phyloP scores from a whole-genome alignment of 2,888 invertebrate species.

The Cotesia congregata region DNA sequence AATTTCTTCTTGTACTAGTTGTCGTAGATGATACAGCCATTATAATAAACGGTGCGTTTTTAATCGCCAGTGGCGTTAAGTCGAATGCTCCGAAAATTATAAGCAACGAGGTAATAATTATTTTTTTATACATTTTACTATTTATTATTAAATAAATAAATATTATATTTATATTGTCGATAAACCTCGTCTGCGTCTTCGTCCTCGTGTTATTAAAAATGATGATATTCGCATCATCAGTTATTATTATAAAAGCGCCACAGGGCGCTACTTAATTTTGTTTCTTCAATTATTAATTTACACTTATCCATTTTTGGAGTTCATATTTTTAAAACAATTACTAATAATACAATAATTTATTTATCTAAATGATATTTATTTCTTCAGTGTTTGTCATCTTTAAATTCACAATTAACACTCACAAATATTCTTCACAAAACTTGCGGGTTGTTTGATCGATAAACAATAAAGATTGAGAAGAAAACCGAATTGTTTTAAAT shows the following conservation, averaged over 20 bases:
- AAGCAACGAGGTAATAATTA: neutral
- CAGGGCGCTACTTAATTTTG: neutral
- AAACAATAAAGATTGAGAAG: neutral
- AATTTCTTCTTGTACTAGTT: neutral
- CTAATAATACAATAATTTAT: too few species aligned
- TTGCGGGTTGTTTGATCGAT: conserved; percentile 12
- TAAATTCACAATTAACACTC: neutral
- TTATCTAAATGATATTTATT: too few species aligned
- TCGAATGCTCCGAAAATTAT: neutral
- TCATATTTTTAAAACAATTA: neutral
- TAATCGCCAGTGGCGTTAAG: neutral
- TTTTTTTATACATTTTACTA: conserved; percentile 12
- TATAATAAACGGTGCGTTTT: neutral
- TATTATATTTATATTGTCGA: neutral
- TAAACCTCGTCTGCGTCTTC: neutral
- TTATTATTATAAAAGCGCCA: neutral
- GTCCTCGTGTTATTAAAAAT: neutral
- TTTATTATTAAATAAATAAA: conserved; percentile 4
- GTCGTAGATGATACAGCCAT: neutral
- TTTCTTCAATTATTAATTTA: neutral
- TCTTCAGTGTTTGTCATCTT: neutral
- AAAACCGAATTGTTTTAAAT: conserved; percentile 39
- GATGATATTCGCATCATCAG: neutral
- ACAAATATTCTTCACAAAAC: neutral
- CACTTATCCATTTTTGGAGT: neutral